These are phyloP conservation scores for Phoenicopterus ruber DNA, from an alignment of 2,113 vertebrate genomes.

Conservation along the genomic window DNA sequence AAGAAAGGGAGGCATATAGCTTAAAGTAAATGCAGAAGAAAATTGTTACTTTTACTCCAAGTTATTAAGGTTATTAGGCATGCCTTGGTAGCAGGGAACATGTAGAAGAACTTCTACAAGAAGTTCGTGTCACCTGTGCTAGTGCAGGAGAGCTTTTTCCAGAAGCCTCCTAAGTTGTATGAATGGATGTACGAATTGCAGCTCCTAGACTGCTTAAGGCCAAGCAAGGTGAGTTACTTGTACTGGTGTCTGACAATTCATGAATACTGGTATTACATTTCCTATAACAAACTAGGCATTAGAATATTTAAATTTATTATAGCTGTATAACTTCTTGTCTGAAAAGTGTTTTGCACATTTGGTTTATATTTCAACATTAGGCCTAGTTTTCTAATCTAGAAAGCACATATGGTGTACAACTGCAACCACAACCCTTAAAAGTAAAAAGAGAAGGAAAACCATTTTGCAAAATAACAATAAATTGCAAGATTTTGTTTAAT, in stretches of 20 bases:
- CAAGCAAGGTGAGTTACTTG: not conserved
- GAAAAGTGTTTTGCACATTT: not conserved
- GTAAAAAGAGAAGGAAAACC: not conserved
- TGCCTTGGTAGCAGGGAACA: not conserved
- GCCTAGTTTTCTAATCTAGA: not conserved
- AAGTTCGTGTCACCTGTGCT: accelerated
- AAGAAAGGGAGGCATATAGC: not conserved
- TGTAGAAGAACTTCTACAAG: not conserved
- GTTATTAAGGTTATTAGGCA: not conserved
- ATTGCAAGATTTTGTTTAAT: not conserved
- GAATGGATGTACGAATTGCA: not conserved
- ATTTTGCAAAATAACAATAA: not conserved
- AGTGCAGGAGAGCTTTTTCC: not conserved
- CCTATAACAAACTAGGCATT: not conserved
- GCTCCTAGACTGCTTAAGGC: not conserved
- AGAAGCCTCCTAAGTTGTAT: not conserved
- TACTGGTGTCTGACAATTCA: not conserved
- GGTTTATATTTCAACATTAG: not conserved
- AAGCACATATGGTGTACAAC: not conserved
- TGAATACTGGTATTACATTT: not conserved
- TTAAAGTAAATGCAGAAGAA: not conserved
- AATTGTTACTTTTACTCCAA: no score
- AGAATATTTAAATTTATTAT: not conserved
- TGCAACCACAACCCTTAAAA: not conserved
- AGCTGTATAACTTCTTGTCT: not conserved